Percentiles rank a stretch among this genome's conserved stretches.
phyloP scores from a whole-genome alignment of 2,888 invertebrate species.

The Ferrisia virgata region DNA sequence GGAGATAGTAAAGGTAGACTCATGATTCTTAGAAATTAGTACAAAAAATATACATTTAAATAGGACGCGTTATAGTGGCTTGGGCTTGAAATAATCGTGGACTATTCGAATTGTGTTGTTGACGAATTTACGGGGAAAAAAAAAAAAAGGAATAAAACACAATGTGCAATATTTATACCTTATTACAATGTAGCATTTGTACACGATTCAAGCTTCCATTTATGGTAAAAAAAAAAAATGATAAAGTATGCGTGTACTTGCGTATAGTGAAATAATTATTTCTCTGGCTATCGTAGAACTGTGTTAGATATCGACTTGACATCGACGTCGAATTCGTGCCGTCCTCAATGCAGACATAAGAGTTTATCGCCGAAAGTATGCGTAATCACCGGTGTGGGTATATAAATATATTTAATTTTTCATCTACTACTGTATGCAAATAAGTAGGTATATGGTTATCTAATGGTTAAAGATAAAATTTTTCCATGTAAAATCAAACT shows the following conservation, averaged over 20 bases:
- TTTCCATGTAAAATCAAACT: no score
- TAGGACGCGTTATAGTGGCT: no score
- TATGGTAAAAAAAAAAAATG: not conserved
- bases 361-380: not conserved
- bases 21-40: no score
- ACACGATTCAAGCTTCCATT: not conserved
- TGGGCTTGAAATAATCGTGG: no score
- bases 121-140: not conserved
- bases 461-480: not conserved
- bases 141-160: not conserved
- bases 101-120: not conserved
- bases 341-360: not conserved
- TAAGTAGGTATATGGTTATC: not conserved
- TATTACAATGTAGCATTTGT: not conserved
- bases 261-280: not conserved
- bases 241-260: not conserved
- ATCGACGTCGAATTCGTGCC: not conserved
- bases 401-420: no score
- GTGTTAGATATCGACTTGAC: not conserved
- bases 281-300: not conserved
- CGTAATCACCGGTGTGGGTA: not conserved
- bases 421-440: not conserved
- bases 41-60: no score
- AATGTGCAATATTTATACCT: not conserved
- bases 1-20: no score